Evolutionary conservation across 2,888 invertebrate species (phyloP).

Genomic region (Sesamia inferens): DNA sequence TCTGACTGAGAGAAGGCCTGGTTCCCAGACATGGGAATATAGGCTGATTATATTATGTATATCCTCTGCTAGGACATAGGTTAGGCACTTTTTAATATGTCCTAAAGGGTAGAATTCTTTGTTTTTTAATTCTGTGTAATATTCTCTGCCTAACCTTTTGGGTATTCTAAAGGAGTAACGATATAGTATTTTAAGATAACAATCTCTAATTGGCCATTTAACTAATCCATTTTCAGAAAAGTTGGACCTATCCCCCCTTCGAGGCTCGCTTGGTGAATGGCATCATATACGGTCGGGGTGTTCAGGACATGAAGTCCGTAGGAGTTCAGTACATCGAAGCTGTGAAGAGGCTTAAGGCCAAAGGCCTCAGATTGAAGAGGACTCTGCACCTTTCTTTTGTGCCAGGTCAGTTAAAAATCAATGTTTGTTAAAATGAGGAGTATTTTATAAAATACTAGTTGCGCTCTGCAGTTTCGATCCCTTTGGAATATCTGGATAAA

Average conservation of each 20-base stretch:
- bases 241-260: constrained; percentile 97
- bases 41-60: too few relatives aligned
- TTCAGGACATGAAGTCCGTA: constrained; percentile 96
- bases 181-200: background rate
- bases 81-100: too few relatives aligned
- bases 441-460: background rate
- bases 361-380: constrained; percentile 89
- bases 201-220: background rate
- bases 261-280: constrained; percentile 95
- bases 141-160: background rate
- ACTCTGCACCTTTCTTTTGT: constrained; percentile 93
- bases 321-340: constrained; percentile 94
- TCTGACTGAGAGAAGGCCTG: too few relatives aligned
- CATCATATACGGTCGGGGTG: constrained; percentile 95
- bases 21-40: too few relatives aligned
- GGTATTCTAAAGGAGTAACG: background rate
- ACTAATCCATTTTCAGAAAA: constrained; percentile 89
- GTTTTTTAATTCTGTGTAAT: too few relatives aligned
- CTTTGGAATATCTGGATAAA: too few relatives aligned
- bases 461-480: too few relatives aligned
- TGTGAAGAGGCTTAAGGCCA: constrained; percentile 89
- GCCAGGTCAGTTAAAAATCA: constrained; percentile 87
- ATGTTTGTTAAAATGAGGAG: background rate
- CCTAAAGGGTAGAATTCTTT: too few relatives aligned
- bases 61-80: too few relatives aligned